phyloP scores from a whole-genome alignment of 2,888 invertebrate genomes.

The Diabrotica balteata region DNA sequence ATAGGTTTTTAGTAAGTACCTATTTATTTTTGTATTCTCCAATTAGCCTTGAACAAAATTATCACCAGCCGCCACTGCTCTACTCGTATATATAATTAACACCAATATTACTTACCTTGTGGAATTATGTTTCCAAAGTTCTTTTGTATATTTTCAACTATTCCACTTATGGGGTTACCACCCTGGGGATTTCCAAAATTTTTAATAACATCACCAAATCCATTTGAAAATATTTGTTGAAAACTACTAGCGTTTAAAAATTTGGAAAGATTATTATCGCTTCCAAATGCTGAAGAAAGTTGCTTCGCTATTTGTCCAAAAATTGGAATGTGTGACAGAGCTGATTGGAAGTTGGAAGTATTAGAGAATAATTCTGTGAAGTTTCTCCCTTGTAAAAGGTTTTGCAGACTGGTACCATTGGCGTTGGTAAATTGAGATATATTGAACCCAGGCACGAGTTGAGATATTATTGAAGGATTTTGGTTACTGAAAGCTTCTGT shows the following conservation, averaged over 20 bases:
- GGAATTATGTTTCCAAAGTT: neutral
- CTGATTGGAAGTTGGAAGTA: conserved; percentile 2
- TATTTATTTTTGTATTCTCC: too few species aligned
- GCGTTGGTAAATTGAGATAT: conserved; percentile 1
- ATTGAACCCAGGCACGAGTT: conserved; percentile 16
- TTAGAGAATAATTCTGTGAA: conserved; percentile 5
- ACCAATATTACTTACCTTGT: too few species aligned
- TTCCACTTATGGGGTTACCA: neutral
- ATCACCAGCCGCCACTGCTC: too few species aligned
- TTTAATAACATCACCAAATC: neutral
- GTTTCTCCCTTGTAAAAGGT: conserved; percentile 14
- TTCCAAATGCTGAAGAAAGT: neutral
- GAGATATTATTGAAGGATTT: neutral
- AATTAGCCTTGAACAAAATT: too few species aligned
- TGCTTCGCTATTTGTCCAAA: conserved; percentile 5
- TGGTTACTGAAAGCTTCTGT: neutral
- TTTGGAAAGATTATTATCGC: neutral
- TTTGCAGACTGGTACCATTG: conserved; percentile 10
- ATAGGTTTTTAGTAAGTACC: too few species aligned
- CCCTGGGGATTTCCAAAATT: too few species aligned
- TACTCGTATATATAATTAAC: too few species aligned
- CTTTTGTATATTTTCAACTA: conserved; percentile 9
- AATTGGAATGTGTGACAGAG: conserved; percentile 17
- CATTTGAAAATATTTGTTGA: neutral
- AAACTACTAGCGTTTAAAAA: conserved; percentile 5